Conservation (phyloP, 2,888 invertebrate genomes). For the Scrobipalpa atriplicella region DNA sequence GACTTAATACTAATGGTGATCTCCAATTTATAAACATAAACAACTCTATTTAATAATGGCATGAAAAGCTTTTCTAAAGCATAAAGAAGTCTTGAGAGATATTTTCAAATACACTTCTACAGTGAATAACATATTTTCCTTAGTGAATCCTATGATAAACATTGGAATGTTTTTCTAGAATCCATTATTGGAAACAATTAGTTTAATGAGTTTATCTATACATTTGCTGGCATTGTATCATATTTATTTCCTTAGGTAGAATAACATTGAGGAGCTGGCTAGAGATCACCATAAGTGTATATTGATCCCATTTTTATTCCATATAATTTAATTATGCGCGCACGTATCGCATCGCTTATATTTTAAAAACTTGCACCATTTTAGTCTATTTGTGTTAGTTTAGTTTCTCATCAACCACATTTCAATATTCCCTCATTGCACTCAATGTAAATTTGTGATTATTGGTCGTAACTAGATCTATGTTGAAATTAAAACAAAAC, state of each 20-base stretch:
- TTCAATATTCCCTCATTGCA: conserved; percentile 32
- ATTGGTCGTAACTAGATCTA: conserved; percentile 45
- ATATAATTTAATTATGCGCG: conserved; percentile 37
- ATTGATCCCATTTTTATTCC: conserved; percentile 29
- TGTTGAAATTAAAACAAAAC: conserved; percentile 60
- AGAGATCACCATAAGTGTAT: conserved; percentile 22
- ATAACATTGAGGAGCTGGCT: background rate
- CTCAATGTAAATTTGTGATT: conserved; percentile 44
- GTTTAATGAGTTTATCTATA: background rate
- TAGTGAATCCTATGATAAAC: background rate
- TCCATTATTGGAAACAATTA: background rate
- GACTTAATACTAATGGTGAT: conserved; percentile 12
- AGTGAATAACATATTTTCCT: background rate
- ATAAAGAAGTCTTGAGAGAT: background rate
- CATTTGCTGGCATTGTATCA: background rate
- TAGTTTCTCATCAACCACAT: conserved; percentile 43
- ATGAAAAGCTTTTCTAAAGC: background rate
- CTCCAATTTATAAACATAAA: background rate
- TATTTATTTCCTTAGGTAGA: background rate
- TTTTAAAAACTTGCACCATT: conserved; percentile 38
- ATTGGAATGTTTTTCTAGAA: background rate
- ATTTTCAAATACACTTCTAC: background rate
- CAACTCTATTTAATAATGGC: background rate
- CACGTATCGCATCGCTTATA: conserved; percentile 41
- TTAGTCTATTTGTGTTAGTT: conserved; percentile 40